Base-by-base conservation (phyloP, 2,888 invertebrate species). In the Agonum fuliginosum region DNA sequence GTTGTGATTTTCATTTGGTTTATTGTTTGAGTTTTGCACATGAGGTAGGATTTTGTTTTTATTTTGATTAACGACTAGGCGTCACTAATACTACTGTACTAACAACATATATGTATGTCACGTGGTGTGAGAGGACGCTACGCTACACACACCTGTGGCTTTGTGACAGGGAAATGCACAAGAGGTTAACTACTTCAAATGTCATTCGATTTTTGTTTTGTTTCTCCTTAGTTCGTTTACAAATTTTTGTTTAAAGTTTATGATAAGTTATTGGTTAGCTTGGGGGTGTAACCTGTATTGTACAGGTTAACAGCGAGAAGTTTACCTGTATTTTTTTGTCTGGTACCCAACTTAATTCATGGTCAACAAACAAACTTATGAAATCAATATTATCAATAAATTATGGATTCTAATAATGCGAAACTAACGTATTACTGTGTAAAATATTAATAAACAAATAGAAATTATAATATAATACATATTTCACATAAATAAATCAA, bases 1-100 rank as follows among this genome's bases (percentile, higher is more conserved):
- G 78, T 78, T 80, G 81, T 83, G 81, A 79, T 81, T 82, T 81
- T 83, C 79, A 73, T 79, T 80, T 51, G 5, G 19, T 80, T 81
- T 82, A 80, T 79, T 81, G 78, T 83, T 54, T 54, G 20, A n/a
- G 54, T 81, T 81, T 79, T 83, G 79, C 79, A 74, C 79, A 79
- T 81, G 80, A 71, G 70, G 67, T 43, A 54, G 54, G n/a, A 20
- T 54, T 54, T 54, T 54, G 54, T 24, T 14, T 51, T 51, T 51
- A 19, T 51, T 54, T 54, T 54, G 54, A 22, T 43, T 43, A n/a
- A n/a, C n/a, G n/a, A n/a, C n/a, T n/a, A n/a, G n/a, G n/a, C n/a
- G n/a, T n/a, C n/a, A n/a, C n/a, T n/a, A n/a, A n/a, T n/a, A n/a
- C n/a, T n/a, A n/a, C n/a, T n/a, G n/a, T n/a, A n/a, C n/a, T n/a